Evolutionary conservation across 2,113 vertebrate species (phyloP), one percentile per base, ranked within the genome.

Genomic region (Gallinago paraguaiae): DNA sequence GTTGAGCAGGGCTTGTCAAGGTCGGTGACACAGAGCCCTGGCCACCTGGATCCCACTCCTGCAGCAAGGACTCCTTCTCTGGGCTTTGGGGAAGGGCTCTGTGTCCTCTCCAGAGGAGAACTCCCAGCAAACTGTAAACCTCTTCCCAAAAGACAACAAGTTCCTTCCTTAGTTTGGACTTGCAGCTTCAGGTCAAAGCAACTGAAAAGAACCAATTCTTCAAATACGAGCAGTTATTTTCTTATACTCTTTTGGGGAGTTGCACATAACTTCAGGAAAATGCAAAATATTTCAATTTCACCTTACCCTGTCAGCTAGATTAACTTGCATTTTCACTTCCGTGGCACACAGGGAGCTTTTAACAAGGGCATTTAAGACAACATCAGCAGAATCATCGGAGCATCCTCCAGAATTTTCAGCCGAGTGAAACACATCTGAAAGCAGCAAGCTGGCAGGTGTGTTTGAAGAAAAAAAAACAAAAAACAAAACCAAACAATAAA

Each of bases 31-130:
- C 20, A 19, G 35, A 50, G 41, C 59, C 64, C n/a, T 2, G 50
- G 27, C 10, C 7, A 1, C 16, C 39, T 2, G 30, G 27, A 13
- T 1, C 48, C 33, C 41, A 7, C 0, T 2, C n/a, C 5, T 7
- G 13, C 24, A 8, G 64, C 27, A 68, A 8, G 30, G 14, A 3
- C 17, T 11, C 20, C 23, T n/a, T 5, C 17, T 17, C 30, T 39
- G 5, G 7, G 20, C 28, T 5, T 18, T 13, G 27, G 48, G n/a
- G 22, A 11, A 33, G 77, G 2, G 1, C 23, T 20, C 1, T 0
- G 15, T 4, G 37, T 39, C 35, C 37, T 8, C 60, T 18, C 25
- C 37, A 13, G 41, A 31, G 23, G 24, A 13, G 23, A 25, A 4
- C 23, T 8, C 41, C 59, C 5, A 10, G 10, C 10, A 13, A 14